Base-by-base conservation (phyloP, 2,113 vertebrate species). In the Spilogale gracilis region DNA sequence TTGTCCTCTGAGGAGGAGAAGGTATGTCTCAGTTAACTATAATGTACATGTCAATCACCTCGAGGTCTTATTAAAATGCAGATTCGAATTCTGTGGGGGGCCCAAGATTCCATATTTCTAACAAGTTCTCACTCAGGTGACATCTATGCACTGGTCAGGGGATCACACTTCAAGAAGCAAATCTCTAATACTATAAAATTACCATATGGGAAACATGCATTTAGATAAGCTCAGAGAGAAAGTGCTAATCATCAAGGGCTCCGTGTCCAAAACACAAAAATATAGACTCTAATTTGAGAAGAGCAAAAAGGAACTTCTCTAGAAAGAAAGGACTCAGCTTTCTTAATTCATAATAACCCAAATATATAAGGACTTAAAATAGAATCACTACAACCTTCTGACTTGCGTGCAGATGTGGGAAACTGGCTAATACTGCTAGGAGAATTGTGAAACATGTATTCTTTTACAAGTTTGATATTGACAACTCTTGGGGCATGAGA, bases 291-390 rank as follows among this genome's bases (percentile, higher is more conserved):
- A 67, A 80, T 56, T 60, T 87, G 82, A 85, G 69, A 67, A 89
- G 91, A 92, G 92, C 80, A 86, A 38, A 91, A 76, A n/a, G 61
- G 43, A 65, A 89, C 11, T 80, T 91, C 58, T 73, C 30, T 92
- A 38, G 63, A 78, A 96, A 89, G 45, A 91, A 43, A 86, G 61
- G 79, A 79, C 30, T 89, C 54, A 0, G 12, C 6, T 52, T 71
- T 85, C 38, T 93, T 65, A 87, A 79, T 65, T 56, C 18, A 3
- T 54, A 97, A 67, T 89, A 79, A 87, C n/a, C 20, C 50, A 63
- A 81, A 93, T 63, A n/a, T 67, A 11, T 79, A 82, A 93, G 60
- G 9, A 91, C 45, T 78, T 89, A 86, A 60, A 94, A 92, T 16
- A 89, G 82, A 92, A 76, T 81, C 8, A 50, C 20, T 93, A 25